Evolutionary conservation across 2,113 vertebrate species (phyloP).

Genomic region (Siphamia tubifer): DNA sequence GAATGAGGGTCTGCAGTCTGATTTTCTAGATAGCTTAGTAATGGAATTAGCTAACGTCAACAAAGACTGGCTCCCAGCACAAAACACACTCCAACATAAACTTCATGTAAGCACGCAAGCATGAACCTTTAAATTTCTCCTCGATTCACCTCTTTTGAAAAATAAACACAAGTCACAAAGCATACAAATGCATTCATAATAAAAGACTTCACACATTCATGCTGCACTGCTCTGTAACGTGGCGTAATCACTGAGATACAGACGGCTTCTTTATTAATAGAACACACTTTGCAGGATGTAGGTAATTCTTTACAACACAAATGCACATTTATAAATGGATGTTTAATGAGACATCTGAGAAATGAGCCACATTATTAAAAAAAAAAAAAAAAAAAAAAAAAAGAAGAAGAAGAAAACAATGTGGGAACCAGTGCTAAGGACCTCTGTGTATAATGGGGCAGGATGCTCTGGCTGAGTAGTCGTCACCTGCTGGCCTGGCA

Average conservation of each 20-base stretch:
- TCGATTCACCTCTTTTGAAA: too few relatives aligned
- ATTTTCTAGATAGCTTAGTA: too few relatives aligned
- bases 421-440: conserved; percentile 10
- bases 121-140: too few relatives aligned
- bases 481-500: conserved; percentile 64
- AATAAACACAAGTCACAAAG: too few relatives aligned
- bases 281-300: neutral
- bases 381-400: neutral
- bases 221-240: conserved; percentile 2
- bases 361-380: conserved; percentile 24
- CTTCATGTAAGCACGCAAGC: too few relatives aligned
- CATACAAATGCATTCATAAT: too few relatives aligned
- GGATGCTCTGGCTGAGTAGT: conserved; percentile 40
- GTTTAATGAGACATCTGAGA: neutral
- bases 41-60: too few relatives aligned
- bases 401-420: neutral
- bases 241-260: neutral
- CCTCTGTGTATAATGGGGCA: conserved; percentile 40
- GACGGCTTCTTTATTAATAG: neutral
- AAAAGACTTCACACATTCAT: too few relatives aligned
- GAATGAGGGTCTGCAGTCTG: too few relatives aligned
- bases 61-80: too few relatives aligned
- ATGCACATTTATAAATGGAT: conserved; percentile 6
- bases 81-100: too few relatives aligned
- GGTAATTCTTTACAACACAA: neutral